Base-by-base conservation (phyloP, 2,113 vertebrate genomes). In the Casuarius casuarius region DNA sequence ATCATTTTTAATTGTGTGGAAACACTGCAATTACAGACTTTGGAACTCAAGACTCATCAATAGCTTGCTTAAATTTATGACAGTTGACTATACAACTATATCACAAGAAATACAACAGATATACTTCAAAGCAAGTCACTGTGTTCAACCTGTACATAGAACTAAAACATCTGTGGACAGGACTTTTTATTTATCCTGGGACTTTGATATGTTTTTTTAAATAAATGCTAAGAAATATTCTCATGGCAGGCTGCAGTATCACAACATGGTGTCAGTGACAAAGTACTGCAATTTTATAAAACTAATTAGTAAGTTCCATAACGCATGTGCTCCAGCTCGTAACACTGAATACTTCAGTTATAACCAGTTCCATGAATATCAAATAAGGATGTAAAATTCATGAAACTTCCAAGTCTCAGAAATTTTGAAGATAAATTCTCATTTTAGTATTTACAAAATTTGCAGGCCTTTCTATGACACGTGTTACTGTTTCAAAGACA, bases 91-190 rank as follows among this genome's bases (percentile, higher is more conserved):
- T 67, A 48, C 29, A 40, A 42, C 10, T 29, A 6, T 15, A 22
- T 21, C 5, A 54, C 7, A 89, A 8, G 2, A 84, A 90, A 66
- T 10, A 31, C 4, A 73, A 68, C 7, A 68, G 16, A 40, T 13
- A 23, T 1, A 3, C 15, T 54, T 56, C 59, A 54, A n/a, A 17
- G 31, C 9, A 62, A 61, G 52, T 19, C 54, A 79, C 16, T 38
- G 15, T 2, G 2, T 71, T 88, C 25, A 40, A 54, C 49, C n/a
- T 49, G 4, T 15, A 65, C 6, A 38, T 0, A 59, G 6, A 15
- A 63, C 8, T 20, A 35, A 82, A 42, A 71, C 42, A 14, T 6
- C 5, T n/a, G 51, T 7, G 2, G 79, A 61, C 3, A 42, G 1
- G 0, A 14, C 20, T 15, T 10, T 73, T 79, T 67, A 61, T 84